phyloP scores from a whole-genome alignment of 1,140 invertebrate genomes.

The Lordiphosa collinella region DNA sequence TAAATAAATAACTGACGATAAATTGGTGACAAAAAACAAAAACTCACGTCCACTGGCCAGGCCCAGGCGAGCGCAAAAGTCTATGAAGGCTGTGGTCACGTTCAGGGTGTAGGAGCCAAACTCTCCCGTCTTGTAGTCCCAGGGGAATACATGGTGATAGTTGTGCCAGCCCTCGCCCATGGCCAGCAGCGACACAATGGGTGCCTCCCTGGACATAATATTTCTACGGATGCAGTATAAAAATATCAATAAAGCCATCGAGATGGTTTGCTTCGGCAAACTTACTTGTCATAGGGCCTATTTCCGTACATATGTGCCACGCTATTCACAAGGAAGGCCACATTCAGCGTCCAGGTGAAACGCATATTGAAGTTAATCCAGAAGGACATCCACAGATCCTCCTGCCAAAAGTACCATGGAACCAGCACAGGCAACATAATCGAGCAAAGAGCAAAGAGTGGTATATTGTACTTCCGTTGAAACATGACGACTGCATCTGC shows the following conservation, averaged over 20 bases:
- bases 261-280: slow-evolving; percentile 1
- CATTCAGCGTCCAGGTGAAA: slow-evolving; percentile 91
- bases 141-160: slow-evolving; percentile 92
- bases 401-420: slow-evolving; percentile 91
- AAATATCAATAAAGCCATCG: neutral
- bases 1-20: too few species aligned
- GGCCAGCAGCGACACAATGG: slow-evolving; percentile 85
- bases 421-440: slow-evolving; percentile 89
- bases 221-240: slow-evolving; percentile 80
- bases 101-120: slow-evolving; percentile 85
- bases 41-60: slow-evolving; percentile 88
- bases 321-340: slow-evolving; percentile 96
- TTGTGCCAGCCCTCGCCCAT: slow-evolving; percentile 95
- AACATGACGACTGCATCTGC: slow-evolving; percentile 92
- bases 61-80: slow-evolving; percentile 85
- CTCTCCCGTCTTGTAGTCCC: slow-evolving; percentile 93
- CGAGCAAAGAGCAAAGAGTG: slow-evolving; percentile 87
- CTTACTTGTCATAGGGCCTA: slow-evolving; percentile 93
- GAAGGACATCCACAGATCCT: slow-evolving; percentile 88
- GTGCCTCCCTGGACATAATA: slow-evolving; percentile 87
- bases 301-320: slow-evolving; percentile 94
- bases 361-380: slow-evolving; percentile 91
- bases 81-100: slow-evolving; percentile 86
- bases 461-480: slow-evolving; percentile 89
- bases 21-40: too few species aligned